Evolutionary conservation across 2,888 invertebrate species (phyloP), one percentile per base, ranked within the genome.

Genomic region (Rhagophthalmus giganteus): DNA sequence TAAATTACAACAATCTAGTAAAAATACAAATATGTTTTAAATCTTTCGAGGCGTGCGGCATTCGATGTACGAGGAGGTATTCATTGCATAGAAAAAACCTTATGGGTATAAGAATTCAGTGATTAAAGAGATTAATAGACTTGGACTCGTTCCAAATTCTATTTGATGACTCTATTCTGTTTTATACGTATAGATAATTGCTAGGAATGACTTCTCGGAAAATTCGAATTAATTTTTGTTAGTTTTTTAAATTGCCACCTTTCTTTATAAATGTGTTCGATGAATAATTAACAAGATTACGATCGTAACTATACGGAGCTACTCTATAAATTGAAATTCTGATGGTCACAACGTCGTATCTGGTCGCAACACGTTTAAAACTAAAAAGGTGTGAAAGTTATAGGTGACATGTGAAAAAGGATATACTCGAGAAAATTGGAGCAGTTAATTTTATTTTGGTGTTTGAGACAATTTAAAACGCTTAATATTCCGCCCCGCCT

Each of bases 91-190:
- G 24, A 37, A 25, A 30, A 37, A 37, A 26, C 37, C 26, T 1
- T n/a, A 14, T 37, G 25, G 14, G 26, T 24, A 34, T 37, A 37
- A 37, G 37, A 37, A 37, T 37, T 14, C 37, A 12, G 37, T 37
- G 26, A 37, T 55, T 47, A 55, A 55, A 26, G 38, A 46, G 42
- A 55, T 55, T 48, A 48, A 55, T 55, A 48, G 47, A 33, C 48
- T 44, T 55, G 55, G 55, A 51, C 20, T 12, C n/a, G 31, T 33
- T 40, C 54, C 54, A 45, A 46, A 12, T 34, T 38, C 33, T 32
- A 39, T 46, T 31, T 41, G 35, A 46, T 46, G 37, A 40, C 34
- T 52, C 45, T 37, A 46, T 52, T 26, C 42, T 50, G 31, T 32
- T 16, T 38, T 20, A 37, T 37, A 37, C 37, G 12, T 25, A 37